These are phyloP conservation scores for Morone chrysops DNA, from an alignment of 2,113 vertebrate genomes.

Conservation along the genomic window DNA sequence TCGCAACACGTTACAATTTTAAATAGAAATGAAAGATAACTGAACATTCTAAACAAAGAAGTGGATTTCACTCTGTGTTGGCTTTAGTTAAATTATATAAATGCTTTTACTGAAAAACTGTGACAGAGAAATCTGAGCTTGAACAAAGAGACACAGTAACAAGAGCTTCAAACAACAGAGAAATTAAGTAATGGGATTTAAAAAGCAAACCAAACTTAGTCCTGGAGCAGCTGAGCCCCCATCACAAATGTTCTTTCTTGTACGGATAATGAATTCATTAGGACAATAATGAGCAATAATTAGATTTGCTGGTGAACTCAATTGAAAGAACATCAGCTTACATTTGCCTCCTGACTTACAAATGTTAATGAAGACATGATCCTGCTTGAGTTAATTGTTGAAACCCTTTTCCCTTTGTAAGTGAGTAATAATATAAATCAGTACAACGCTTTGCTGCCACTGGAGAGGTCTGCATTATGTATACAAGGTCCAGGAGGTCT, in stretches of 20 bases:
- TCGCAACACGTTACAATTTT: no score
- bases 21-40: background rate
- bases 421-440: background rate
- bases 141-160: slow-evolving; percentile 9
- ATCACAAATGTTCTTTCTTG: slow-evolving; percentile 26
- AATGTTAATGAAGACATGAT: slow-evolving; percentile 30
- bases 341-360: slow-evolving; percentile 27
- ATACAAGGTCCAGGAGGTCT: slow-evolving; percentile 11
- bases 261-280: slow-evolving; percentile 41
- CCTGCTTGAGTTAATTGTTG: slow-evolving; percentile 10
- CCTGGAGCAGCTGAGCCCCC: slow-evolving; percentile 12
- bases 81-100: no score
- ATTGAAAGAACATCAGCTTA: slow-evolving; percentile 20
- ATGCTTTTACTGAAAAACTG: background rate
- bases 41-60: no score
- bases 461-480: slow-evolving; percentile 26
- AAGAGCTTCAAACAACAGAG: background rate
- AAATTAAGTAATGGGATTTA: slow-evolving; percentile 25
- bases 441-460: slow-evolving; percentile 5
- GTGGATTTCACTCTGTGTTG: no score
- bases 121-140: background rate
- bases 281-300: slow-evolving; percentile 40
- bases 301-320: slow-evolving; percentile 29
- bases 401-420: slow-evolving; percentile 10
- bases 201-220: slow-evolving; percentile 30